A percentile compares a stretch with the other conserved stretches of the same genome.
These are phyloP conservation scores for Spilosoma lubricipeda DNA, from an alignment of 2,888 invertebrate species.

Conservation along the genomic window DNA sequence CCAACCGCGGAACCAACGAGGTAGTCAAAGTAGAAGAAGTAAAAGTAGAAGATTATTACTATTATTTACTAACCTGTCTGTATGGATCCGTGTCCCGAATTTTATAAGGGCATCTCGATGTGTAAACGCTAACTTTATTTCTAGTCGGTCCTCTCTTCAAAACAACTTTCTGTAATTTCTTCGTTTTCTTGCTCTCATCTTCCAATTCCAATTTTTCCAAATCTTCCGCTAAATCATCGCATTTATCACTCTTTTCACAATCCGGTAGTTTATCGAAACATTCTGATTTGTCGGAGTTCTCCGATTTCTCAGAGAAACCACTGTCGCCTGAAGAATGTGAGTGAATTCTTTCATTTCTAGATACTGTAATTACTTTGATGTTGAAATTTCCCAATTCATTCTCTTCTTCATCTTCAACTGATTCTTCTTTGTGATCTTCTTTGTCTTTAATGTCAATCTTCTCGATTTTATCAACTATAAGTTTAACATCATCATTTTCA, in stretches of 20 bases:
- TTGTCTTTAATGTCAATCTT: constrained; percentile 47
- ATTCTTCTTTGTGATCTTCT: constrained; percentile 25
- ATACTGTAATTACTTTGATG: constrained; percentile 63
- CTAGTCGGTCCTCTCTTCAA: constrained; percentile 54
- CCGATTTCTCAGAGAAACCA: constrained; percentile 66
- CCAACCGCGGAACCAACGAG: too few relatives aligned
- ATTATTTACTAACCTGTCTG: constrained; percentile 46
- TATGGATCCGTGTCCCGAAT: constrained; percentile 32
- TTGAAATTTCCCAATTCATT: constrained; percentile 69
- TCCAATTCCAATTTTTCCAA: constrained; percentile 49
- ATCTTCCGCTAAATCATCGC: constrained; percentile 15
- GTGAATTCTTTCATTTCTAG: constrained; percentile 60
- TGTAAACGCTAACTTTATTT: constrained; percentile 28
- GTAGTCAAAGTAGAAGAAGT: too few relatives aligned
- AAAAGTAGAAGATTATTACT: background rate
- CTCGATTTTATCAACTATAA: constrained; percentile 59
- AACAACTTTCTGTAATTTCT: constrained; percentile 56
- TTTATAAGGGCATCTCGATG: constrained; percentile 23
- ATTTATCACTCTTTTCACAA: constrained; percentile 16
- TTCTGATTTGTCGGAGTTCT: constrained; percentile 26
- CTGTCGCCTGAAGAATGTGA: constrained; percentile 77
- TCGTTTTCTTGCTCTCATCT: constrained; percentile 51
- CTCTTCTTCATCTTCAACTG: constrained; percentile 50
- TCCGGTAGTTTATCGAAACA: constrained; percentile 19
- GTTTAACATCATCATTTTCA: constrained; percentile 46